phyloP scores from a whole-genome alignment of 2,113 vertebrate genomes.

The Cheilinus undulatus region DNA sequence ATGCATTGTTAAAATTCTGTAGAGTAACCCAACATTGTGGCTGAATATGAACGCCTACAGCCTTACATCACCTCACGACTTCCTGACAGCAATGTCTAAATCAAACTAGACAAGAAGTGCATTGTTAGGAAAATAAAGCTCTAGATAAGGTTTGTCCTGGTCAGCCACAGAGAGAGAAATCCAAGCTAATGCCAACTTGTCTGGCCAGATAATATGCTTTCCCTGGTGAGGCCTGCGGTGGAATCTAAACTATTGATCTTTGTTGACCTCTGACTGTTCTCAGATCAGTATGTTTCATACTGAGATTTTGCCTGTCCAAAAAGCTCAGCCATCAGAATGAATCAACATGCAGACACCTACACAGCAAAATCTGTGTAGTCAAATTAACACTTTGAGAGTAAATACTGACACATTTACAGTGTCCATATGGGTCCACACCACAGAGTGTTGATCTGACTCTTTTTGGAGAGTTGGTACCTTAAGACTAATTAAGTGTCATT shows the following conservation, averaged over 20 bases:
- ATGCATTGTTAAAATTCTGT: background rate
- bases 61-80: background rate
- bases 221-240: background rate
- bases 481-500: too few relatives aligned
- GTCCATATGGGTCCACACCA: too few relatives aligned
- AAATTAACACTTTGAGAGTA: too few relatives aligned
- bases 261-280: constrained; percentile 22
- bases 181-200: background rate
- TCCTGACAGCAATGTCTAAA: background rate
- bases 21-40: background rate
- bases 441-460: too few relatives aligned
- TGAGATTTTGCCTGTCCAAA: background rate
- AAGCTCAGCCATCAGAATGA: background rate
- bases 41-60: background rate
- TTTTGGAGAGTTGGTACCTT: too few relatives aligned
- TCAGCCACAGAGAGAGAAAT: background rate
- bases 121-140: constrained; percentile 8
- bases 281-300: background rate
- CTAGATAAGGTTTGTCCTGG: background rate
- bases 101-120: background rate
- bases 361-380: too few relatives aligned
- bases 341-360: background rate
- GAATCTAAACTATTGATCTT: constrained; percentile 24
- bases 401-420: too few relatives aligned
- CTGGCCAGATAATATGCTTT: constrained; percentile 12